Conservation (phyloP, 2,113 vertebrate species). For the Procavia capensis region DNA sequence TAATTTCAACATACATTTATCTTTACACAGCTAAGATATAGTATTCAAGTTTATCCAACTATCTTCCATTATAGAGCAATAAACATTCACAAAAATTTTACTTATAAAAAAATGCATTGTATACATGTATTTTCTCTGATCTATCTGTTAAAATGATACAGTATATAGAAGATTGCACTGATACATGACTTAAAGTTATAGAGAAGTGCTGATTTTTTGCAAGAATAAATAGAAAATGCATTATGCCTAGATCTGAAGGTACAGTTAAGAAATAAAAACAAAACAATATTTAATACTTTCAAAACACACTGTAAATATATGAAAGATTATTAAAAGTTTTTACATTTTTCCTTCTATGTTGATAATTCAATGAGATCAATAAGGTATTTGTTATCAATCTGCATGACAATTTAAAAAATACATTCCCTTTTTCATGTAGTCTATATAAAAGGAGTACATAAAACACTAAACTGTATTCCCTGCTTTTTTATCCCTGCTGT, state of each 20-base stretch:
- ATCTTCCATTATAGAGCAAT: constrained; percentile 55
- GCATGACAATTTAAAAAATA: background rate
- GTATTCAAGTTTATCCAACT: background rate
- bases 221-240: constrained; percentile 45
- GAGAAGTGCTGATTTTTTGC: constrained; percentile 10
- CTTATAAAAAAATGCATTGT: constrained; percentile 38
- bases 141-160: constrained; percentile 41
- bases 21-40: constrained; percentile 5
- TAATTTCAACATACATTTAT: constrained; percentile 53
- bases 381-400: background rate
- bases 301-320: constrained; percentile 22
- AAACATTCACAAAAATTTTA: constrained; percentile 22
- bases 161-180: background rate
- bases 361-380: constrained; percentile 5
- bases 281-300: background rate
- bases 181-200: constrained; percentile 41
- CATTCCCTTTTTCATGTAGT: background rate
- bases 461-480: background rate
- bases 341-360: background rate
- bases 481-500: background rate
- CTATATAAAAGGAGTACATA: background rate
- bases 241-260: background rate
- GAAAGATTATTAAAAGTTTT: constrained; percentile 18
- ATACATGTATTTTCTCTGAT: background rate
- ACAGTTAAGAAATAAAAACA: constrained; percentile 24